These are phyloP conservation scores for Tricholaema leucomelas DNA, from an alignment of 2,113 vertebrate genomes.

Conservation along the genomic window DNA sequence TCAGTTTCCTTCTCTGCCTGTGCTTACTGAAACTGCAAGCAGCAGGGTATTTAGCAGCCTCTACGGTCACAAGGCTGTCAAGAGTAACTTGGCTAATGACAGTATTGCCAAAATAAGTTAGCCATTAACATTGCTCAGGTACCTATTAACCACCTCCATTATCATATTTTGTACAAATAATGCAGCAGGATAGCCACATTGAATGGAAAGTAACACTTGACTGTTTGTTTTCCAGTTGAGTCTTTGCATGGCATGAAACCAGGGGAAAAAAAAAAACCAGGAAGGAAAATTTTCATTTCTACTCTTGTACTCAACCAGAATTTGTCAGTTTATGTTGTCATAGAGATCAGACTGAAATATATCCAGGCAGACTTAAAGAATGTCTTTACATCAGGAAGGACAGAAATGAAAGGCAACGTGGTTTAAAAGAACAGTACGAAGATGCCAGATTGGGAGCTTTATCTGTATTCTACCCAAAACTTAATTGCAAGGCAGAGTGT, in stretches of 20 bases:
- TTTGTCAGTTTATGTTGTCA: neutral
- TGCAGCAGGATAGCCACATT: neutral
- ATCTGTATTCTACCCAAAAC: neutral
- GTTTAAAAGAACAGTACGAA: neutral
- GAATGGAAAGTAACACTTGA: neutral
- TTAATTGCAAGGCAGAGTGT: neutral
- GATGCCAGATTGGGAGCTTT: neutral
- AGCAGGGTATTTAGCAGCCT: neutral
- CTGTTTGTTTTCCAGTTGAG: neutral
- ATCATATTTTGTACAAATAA: slow-evolving; percentile 25
- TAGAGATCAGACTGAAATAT: neutral
- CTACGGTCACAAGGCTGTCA: neutral
- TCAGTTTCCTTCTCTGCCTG: neutral
- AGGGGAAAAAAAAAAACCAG: neutral
- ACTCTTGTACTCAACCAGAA: neutral
- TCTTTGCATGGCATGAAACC: neutral
- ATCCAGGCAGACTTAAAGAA: neutral
- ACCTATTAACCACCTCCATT: slow-evolving; percentile 35
- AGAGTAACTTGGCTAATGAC: neutral
- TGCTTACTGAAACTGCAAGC: neutral
- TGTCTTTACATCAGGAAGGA: neutral
- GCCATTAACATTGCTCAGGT: slow-evolving; percentile 27
- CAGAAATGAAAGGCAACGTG: neutral
- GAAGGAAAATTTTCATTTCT: neutral
- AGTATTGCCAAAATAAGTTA: slow-evolving; percentile 46